Evolutionary conservation across 1,140 invertebrate species (phyloP).

Genomic region (Eufriesea mexicana): DNA sequence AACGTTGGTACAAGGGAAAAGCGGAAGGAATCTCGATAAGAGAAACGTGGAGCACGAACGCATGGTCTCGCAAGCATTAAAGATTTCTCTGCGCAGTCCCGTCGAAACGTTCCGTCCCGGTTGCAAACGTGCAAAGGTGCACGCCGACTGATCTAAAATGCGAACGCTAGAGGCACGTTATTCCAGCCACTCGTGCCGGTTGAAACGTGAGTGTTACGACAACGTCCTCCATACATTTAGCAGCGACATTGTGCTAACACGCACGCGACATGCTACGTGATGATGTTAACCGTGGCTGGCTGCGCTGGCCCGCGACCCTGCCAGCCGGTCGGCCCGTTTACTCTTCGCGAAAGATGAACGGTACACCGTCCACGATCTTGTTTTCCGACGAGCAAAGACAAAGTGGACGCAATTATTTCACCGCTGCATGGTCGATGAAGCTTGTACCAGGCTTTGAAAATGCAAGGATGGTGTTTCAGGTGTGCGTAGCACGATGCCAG

Average conservation of each 20-base stretch:
- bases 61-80: slow-evolving; percentile 17
- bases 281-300: slow-evolving; percentile 32
- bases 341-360: slow-evolving; percentile 2
- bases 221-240: slow-evolving; percentile 62
- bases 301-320: not conserved
- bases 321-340: not conserved
- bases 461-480: no score
- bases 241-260: slow-evolving; percentile 56
- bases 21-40: not conserved
- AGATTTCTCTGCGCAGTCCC: not conserved
- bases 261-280: slow-evolving; percentile 54
- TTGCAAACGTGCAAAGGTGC: not conserved
- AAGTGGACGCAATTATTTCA: slow-evolving; percentile 47
- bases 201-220: slow-evolving; percentile 64
- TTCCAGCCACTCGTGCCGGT: slow-evolving; percentile 52
- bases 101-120: not conserved
- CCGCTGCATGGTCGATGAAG: not conserved
- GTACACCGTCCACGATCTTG: slow-evolving; percentile 36
- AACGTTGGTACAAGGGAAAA: no score
- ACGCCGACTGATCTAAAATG: slow-evolving; percentile 62
- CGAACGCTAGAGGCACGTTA: slow-evolving; percentile 47
- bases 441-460: not conserved
- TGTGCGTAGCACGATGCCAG: no score
- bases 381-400: slow-evolving; percentile 18
- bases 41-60: slow-evolving; percentile 18